Conservation (phyloP, 2,113 vertebrate genomes). For the Podilymbus podiceps region DNA sequence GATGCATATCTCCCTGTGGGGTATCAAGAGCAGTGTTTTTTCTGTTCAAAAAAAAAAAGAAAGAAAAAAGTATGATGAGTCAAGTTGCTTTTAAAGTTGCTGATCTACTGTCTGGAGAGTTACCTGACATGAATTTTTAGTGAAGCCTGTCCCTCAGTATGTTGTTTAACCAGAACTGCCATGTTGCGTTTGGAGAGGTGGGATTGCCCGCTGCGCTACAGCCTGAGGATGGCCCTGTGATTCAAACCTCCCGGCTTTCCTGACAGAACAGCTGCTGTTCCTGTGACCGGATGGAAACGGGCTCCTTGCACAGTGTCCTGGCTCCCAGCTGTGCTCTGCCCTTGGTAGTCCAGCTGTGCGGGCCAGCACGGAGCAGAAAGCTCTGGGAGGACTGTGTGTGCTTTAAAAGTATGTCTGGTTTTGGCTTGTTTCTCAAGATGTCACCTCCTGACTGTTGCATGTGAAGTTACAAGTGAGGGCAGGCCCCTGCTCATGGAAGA, state of each 20-base stretch:
- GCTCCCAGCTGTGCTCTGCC: neutral
- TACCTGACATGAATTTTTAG: rapidly evolving
- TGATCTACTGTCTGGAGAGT: neutral
- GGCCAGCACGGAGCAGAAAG: neutral
- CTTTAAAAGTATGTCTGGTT: neutral
- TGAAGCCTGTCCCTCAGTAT: neutral
- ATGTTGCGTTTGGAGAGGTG: neutral
- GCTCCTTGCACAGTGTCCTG: neutral
- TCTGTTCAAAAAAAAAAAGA: neutral
- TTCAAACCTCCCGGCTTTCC: neutral
- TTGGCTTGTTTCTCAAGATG: rapidly evolving
- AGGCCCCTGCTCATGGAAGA: neutral
- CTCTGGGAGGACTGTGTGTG: rapidly evolving
- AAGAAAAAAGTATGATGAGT: no score
- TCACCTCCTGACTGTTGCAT: neutral
- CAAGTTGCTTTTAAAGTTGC: neutral
- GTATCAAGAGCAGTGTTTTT: neutral
- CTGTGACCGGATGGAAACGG: neutral
- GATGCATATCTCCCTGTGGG: neutral
- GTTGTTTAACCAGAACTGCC: neutral
- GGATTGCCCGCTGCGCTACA: neutral
- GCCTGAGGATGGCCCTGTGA: neutral
- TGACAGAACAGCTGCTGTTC: neutral
- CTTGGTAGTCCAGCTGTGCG: neutral
- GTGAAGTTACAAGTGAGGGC: neutral